A percentile compares a stretch with the other conserved stretches of the same genome.
Evolutionary conservation across 2,113 vertebrate genomes (phyloP).

Genomic region (Podarcis muralis): DNA sequence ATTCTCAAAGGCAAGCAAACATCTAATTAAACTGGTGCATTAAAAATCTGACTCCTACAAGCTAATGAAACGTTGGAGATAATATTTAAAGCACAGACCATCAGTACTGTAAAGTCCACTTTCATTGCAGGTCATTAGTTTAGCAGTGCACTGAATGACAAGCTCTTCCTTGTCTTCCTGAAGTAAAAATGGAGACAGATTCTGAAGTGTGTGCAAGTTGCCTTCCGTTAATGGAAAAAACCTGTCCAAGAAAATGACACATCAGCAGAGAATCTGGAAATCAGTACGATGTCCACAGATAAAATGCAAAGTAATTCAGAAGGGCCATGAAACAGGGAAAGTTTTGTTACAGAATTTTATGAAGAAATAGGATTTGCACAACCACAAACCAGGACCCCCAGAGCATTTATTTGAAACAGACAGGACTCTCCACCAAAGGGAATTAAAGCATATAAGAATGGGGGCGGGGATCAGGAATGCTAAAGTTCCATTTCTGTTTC

Average conservation of each 20-base stretch:
- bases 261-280: not conserved
- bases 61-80: not conserved
- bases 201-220: slow-evolving; percentile 88
- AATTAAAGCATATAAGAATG: not conserved
- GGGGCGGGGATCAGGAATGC: not conserved
- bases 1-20: not conserved
- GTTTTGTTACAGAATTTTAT: not conserved
- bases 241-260: slow-evolving; percentile 67
- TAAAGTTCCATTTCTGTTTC: not conserved
- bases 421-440: not conserved
- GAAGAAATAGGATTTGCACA: not conserved
- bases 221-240: slow-evolving; percentile 88
- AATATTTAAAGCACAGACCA: slow-evolving; percentile 70
- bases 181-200: slow-evolving; percentile 83
- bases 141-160: slow-evolving; percentile 82
- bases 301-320: not conserved
- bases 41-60: not conserved
- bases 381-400: not conserved
- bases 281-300: not conserved
- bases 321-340: not conserved
- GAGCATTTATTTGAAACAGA: not conserved
- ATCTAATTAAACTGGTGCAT: not conserved
- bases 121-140: slow-evolving; percentile 85
- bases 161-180: slow-evolving; percentile 85
- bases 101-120: slow-evolving; percentile 71